Evolutionary conservation across 1,140 invertebrate species (phyloP), one percentile per base, ranked within the genome.

Genomic region (Glomeris maerens): DNA sequence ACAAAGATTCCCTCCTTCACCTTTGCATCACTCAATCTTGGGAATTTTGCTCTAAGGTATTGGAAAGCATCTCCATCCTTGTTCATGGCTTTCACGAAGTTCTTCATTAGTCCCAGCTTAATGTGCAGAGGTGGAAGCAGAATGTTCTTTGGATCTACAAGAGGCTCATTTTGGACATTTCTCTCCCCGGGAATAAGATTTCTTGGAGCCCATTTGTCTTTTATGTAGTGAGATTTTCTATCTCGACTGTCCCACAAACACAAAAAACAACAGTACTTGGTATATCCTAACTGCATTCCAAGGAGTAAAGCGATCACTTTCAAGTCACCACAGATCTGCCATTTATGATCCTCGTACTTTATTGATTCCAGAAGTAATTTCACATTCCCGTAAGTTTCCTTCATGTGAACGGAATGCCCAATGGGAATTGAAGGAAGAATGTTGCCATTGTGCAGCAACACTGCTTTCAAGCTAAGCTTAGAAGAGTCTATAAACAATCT

Each of bases 61-160:
- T 47, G 42, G 39, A 65, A 64, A 54, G 59, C 54, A 42, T 48
- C 51, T 20, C 58, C 59, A 50, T 64, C 50, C 56, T 60, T 58
- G 27, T 64, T 45, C 25, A 68, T 38, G 39, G 56, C 55, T 50
- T 62, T 61, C 4, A 63, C 58, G 57, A 64, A 63, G 45, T 62
- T 50, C 52, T 65, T 67, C 44, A 64, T 56, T 50, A 66, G 31
- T 3, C 62, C 58, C 41, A 69, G 57, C 46, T 68, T 69, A 20
- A 69, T 64, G 52, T 68, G 63, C 23, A 69, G 55, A 50, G 61
- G 59, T 52, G 63, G 59, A 44, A 66, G 46, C 25, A 68, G 46
- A 21, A 68, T 54, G 23, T 50, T 60, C 29, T 50, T 23, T 28
- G 3, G 23, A 2, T 25, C 23, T 25, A 60, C 55, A 20, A 60